Evolutionary conservation across 2,888 invertebrate genomes (phyloP).

Genomic region (Nebria brevicollis): DNA sequence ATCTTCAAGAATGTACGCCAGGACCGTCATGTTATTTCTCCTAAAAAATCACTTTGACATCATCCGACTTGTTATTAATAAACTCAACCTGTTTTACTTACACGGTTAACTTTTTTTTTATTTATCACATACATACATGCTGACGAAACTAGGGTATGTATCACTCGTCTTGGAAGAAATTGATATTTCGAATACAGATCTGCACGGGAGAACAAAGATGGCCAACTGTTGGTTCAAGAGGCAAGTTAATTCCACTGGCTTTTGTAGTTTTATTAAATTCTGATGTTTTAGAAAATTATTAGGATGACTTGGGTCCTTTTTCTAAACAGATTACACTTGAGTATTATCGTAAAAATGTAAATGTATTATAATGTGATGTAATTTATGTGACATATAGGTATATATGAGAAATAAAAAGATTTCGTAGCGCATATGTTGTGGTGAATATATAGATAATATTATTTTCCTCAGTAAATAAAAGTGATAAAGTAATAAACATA

Average conservation of each 20-base stretch:
- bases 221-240: background rate
- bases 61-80: background rate
- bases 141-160: background rate
- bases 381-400: background rate
- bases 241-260: background rate
- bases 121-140: too few relatives aligned
- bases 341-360: background rate
- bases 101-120: too few relatives aligned
- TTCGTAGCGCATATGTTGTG: background rate
- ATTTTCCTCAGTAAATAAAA: background rate
- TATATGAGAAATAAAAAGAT: background rate
- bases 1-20: slow-evolving; percentile 32
- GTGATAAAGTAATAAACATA: background rate
- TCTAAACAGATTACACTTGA: background rate
- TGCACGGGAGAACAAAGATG: background rate
- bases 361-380: background rate
- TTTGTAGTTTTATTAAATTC: background rate
- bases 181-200: background rate
- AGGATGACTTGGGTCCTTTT: background rate
- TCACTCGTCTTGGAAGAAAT: background rate
- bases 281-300: background rate
- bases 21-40: background rate
- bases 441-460: too few relatives aligned
- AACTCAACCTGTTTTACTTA: too few relatives aligned
- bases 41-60: background rate